phyloP scores from a whole-genome alignment of 2,113 vertebrate genomes.

The Actenoides hombroni region DNA sequence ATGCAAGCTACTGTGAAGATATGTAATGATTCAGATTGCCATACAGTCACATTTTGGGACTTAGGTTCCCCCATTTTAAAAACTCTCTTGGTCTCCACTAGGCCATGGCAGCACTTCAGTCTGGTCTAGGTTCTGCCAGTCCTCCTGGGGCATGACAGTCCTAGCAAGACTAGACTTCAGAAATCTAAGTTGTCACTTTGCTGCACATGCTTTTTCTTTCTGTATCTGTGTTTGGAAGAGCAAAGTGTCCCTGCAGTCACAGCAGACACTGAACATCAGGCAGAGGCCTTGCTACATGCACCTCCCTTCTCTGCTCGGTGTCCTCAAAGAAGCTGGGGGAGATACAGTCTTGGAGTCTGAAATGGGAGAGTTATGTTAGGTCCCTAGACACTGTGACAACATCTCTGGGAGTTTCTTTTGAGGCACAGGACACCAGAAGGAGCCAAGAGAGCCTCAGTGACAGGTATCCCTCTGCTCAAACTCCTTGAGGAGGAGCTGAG shows the following conservation, averaged over 20 bases:
- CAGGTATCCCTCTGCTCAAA: not conserved
- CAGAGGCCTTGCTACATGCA: fast-evolving
- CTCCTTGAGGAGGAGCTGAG: not conserved
- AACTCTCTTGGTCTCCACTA: not conserved
- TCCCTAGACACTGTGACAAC: not conserved
- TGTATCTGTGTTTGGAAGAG: not conserved
- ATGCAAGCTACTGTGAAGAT: not conserved
- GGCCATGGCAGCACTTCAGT: not conserved
- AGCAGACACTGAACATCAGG: not conserved
- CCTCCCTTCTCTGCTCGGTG: not conserved
- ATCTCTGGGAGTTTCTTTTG: not conserved
- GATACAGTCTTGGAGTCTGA: not conserved
- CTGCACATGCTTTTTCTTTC: not conserved
- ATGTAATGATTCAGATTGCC: not conserved
- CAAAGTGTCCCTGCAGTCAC: not conserved
- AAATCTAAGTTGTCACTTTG: not conserved
- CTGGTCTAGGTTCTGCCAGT: not conserved
- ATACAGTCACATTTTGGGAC: too few species aligned
- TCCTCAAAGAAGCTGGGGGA: not conserved
- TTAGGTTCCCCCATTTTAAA: not conserved
- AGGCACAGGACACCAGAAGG: not conserved
- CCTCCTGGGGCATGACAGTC: not conserved
- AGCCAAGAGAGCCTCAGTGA: not conserved
- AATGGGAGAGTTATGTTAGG: not conserved
- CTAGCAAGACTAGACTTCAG: not conserved